phyloP scores from a whole-genome alignment of 2,888 invertebrate species.

The Habrosyne pyritoides region DNA sequence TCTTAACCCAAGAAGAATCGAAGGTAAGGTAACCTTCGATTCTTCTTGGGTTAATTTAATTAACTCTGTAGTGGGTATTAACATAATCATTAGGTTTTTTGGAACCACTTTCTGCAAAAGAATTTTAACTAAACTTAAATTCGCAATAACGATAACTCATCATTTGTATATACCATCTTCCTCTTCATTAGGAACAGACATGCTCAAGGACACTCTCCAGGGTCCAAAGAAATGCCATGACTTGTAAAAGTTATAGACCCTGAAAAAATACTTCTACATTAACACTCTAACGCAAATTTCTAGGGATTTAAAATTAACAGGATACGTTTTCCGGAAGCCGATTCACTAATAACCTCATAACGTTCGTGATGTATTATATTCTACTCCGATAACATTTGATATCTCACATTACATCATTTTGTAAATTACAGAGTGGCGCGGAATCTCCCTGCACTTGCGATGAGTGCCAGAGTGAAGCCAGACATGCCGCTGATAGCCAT shows the following conservation, averaged over 20 bases:
- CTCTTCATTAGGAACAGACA: too few relatives aligned
- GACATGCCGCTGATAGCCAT: constrained; percentile 26
- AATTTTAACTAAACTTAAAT: too few relatives aligned
- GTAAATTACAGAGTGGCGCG: constrained; percentile 68
- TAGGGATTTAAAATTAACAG: neutral
- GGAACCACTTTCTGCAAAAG: too few relatives aligned
- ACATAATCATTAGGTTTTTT: too few relatives aligned
- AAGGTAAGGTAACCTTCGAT: too few relatives aligned
- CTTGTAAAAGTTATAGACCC: neutral
- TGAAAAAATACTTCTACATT: neutral
- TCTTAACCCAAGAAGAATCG: neutral
- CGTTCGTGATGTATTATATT: neutral
- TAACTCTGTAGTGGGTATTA: too few relatives aligned
- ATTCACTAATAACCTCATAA: neutral
- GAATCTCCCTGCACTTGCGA: constrained; percentile 76
- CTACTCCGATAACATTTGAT: neutral
- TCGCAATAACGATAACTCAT: too few relatives aligned
- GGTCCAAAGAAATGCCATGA: too few relatives aligned
- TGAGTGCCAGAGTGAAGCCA: constrained; percentile 64
- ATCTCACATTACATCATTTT: neutral
- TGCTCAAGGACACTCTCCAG: too few relatives aligned
- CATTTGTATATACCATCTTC: too few relatives aligned
- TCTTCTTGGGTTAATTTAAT: too few relatives aligned
- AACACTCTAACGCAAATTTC: neutral
- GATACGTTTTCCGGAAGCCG: neutral